Evolutionary conservation across 2,797 vertebrate species (phyloP), one percentile per base, ranked within the genome.

Genomic region (Gymnothorax javanicus): DNA sequence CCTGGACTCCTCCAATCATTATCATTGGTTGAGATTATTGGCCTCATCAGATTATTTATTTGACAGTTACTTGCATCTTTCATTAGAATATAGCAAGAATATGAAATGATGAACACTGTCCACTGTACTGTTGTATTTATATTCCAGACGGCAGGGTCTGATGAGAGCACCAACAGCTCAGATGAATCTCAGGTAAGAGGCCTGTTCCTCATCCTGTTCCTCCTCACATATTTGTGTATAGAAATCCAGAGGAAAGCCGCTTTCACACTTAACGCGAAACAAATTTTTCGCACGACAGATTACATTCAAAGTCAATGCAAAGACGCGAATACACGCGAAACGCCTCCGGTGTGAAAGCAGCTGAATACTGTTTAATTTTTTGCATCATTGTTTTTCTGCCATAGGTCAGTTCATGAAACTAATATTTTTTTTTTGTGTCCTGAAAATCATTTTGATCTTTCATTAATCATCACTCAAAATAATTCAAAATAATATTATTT

Each of bases 91-190:
- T 77, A 77, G 15, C 50, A 52, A 15, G 33, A 52, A 7, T 43
- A 43, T 43, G 33, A 9, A 52, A 77, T 52, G 82, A 77, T 84
- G 13, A 20, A 5, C 75, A 7, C 15, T 89, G 56, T 87, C 13
- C 88, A 57, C n/a, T 4, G 67, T 82, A 43, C 88, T 89, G 33
- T 56, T 89, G 33, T 56, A 58, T 17, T 87, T 86, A 81, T 82
- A 15, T 91, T 90, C 77, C 90, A 96, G 95, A 86, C 87, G 52
- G 90, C 90, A 17, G 87, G 90, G 2, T 95, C 95, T 11, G 94
- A 96, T 1, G 95, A 96, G 87, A 96, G 93, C 87, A 13, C 89
- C 13, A 93, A 94, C 12, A 89, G 87, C 73, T 94, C 94, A 77
- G 94, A 94, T 13, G 93, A 95, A 81, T 89, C 88, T 3, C 84